phyloP scores from a whole-genome alignment of 2,797 vertebrate genomes.

The Dipus sagitta region DNA sequence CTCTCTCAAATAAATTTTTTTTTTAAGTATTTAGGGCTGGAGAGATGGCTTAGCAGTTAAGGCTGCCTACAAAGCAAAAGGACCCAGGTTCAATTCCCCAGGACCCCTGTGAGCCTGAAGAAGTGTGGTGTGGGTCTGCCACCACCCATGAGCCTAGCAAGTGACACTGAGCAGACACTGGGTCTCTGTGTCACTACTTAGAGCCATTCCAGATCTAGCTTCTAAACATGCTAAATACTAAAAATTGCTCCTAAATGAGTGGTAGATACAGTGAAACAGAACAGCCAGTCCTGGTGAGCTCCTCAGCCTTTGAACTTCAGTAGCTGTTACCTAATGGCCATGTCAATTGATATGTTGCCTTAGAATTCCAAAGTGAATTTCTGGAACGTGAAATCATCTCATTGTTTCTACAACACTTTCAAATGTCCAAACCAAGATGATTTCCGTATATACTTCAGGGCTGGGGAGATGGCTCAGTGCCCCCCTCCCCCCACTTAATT shows the following conservation, averaged over 20 bases:
- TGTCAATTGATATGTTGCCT: background rate
- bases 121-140: background rate
- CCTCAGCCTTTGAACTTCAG: background rate
- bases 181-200: background rate
- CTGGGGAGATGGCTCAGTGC: too few species aligned
- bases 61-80: too few species aligned
- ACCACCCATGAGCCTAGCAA: background rate
- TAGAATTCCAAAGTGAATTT: background rate
- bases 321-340: background rate
- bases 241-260: background rate
- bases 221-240: background rate
- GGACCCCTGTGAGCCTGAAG: background rate
- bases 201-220: slow-evolving; percentile 10
- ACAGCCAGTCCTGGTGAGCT: background rate
- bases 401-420: background rate
- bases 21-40: too few species aligned
- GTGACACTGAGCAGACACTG: background rate
- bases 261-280: background rate
- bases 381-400: background rate
- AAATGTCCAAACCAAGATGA: background rate
- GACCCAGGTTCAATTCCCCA: too few species aligned
- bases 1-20: too few species aligned
- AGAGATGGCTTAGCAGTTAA: too few species aligned
- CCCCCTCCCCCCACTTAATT: too few species aligned
- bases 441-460: background rate